These are phyloP conservation scores for Pelecanoides urinatrix DNA, from an alignment of 2,113 vertebrate species.

Conservation along the genomic window DNA sequence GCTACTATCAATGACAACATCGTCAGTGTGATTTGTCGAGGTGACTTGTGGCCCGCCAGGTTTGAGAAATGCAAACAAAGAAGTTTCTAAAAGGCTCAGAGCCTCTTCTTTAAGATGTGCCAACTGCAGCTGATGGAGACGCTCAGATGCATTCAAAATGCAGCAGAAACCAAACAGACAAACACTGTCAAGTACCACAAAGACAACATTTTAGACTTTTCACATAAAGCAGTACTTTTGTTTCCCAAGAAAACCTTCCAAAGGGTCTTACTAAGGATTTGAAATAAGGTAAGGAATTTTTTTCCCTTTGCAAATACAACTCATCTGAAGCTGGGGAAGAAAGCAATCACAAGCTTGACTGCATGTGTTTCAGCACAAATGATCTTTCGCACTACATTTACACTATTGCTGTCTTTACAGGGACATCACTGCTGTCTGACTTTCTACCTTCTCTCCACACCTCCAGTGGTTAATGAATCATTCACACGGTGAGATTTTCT, in stretches of 20 bases:
- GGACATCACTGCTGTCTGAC: neutral
- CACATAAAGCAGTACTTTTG: neutral
- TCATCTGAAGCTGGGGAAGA: slow-evolving; percentile 9
- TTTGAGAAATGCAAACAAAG: neutral
- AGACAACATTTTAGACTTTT: neutral
- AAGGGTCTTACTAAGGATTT: neutral
- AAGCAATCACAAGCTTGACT: neutral
- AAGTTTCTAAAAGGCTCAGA: neutral
- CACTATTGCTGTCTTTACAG: neutral
- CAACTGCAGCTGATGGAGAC: neutral
- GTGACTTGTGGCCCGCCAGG: neutral
- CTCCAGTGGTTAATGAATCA: slow-evolving; percentile 24
- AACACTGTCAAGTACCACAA: neutral
- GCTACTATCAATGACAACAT: neutral
- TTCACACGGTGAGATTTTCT: neutral
- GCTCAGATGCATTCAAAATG: neutral
- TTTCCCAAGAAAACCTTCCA: neutral
- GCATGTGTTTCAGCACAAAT: neutral
- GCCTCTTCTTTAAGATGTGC: neutral
- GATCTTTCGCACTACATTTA: neutral
- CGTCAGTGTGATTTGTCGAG: neutral
- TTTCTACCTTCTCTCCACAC: neutral
- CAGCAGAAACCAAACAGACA: neutral
- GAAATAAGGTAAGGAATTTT: neutral
- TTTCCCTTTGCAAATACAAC: neutral